Base-by-base conservation (phyloP, 2,888 invertebrate species). In the Drosophila pseudotakahashii region DNA sequence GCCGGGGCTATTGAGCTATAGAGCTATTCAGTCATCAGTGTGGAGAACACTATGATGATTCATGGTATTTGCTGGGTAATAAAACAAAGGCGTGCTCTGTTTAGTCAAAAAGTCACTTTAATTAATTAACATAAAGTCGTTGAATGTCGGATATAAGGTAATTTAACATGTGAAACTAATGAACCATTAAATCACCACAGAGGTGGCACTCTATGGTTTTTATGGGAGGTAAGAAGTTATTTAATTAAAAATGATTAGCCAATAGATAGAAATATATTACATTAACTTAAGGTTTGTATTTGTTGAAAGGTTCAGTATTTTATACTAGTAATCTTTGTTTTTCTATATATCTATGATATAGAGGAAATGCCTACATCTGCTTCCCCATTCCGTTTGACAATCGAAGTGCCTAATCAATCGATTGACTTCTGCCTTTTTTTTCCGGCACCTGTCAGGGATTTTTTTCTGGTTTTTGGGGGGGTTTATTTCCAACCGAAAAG, bases 371-470 rank as follows among this genome's bases (percentile, higher is more conserved):
- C 34, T 42, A 14, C 11, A 54, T 34, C 30, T 34, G 32, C 44
- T 42, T 19, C 13, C 10, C 10, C 10, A 26, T 32, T 23, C 9
- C 10, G 1, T 13, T 13, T 2, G 13, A 32, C 30, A 50, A 47
- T 44, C 4, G 7, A 51, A 16, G 47, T 53, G 44, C 30, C 54
- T 41, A 62, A 78, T 74, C 76, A 79, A 79, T 76, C 53, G 61
- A 73, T 79, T 74, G 58, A 64, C 64, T 53, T 19, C 57, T 59
- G 37, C 45, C 45, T 41, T 34, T 13, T 52, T 14, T 14, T 23
- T 23, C 19, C 32, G 32, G 45, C 53, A 64, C 72, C 37, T 64
- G 61, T n/a, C 32, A 47, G 19, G 34, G 19, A 58, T 60, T 62
- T 58, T 47, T 41, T 57, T 62, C 55, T 47, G 37, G 53, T 58